phyloP scores from a whole-genome alignment of 2,888 invertebrate species.

The Omphaloscelis lunosa region DNA sequence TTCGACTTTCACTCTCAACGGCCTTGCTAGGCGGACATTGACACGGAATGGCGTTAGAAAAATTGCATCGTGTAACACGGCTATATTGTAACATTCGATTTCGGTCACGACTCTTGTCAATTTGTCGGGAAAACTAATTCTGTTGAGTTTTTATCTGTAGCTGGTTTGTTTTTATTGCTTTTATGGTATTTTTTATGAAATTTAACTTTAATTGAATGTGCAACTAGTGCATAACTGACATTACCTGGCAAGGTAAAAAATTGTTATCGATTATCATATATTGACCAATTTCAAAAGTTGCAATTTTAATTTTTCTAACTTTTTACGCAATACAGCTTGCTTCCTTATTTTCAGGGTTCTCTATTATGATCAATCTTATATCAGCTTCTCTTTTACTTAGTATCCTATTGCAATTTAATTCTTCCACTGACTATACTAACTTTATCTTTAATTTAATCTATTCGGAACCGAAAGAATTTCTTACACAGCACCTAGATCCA shows the following conservation, averaged over 20 bases:
- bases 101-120: constrained; percentile 72
- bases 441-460: constrained; percentile 17
- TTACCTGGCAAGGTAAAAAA: not conserved
- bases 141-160: constrained; percentile 33
- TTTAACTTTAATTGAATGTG: constrained; percentile 26
- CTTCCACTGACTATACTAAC: constrained; percentile 1
- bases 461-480: not conserved
- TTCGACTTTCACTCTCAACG: constrained; percentile 84
- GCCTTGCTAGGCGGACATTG: constrained; percentile 82
- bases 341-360: constrained; percentile 6
- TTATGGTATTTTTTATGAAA: constrained; percentile 10
- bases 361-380: not conserved
- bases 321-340: not conserved
- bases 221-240: constrained; percentile 4
- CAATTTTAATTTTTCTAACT: not conserved
- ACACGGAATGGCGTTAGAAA: constrained; percentile 74
- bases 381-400: not conserved
- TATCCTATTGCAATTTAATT: not conserved
- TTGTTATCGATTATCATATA: not conserved
- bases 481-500: constrained; percentile 1
- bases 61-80: constrained; percentile 73
- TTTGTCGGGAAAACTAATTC: constrained; percentile 65
- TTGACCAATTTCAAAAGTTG: not conserved
- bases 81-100: constrained; percentile 73
- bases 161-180: constrained; percentile 30